Evolutionary conservation across 2,113 vertebrate species (phyloP), one percentile per base, ranked within the genome.

Genomic region (Eulemur macaco): DNA sequence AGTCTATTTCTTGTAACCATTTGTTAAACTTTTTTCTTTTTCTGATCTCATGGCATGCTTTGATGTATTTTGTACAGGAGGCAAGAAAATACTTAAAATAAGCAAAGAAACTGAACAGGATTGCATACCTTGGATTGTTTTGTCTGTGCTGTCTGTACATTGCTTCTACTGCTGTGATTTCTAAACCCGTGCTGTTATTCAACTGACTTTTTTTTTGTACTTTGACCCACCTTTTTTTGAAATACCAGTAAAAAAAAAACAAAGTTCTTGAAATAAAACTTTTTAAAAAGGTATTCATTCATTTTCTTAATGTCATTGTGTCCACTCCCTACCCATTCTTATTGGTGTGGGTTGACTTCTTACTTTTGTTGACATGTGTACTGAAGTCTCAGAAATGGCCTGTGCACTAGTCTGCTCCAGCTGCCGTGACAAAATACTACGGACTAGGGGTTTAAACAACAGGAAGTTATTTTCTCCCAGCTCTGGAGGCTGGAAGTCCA

Each of bases 211-310:
- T 99, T 99, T 99, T 99, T 99, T 99, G 99, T 99, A 99, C 99
- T 99, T 99, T 97, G 93, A 92, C 97, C 98, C 98, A 93, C 97
- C 97, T 98, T 99, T 99, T 99, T 99, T 99, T 99, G 99, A 98
- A 98, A 99, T 98, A 99, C 97, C 86, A 97, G 98, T 99, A 98
- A 97, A 25, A 63, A 98, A 98, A 98, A 98, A 98, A 98, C 98
- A 98, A 99, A 98, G 98, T 99, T 99, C 99, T 99, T 99, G 98
- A 99, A 99, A 99, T 99, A 99, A 99, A 99, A 98, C 98, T 99
- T 98, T 99, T 98, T 97, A 98, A 96, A 96, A 99, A 98, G 96
- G 96, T 92, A 96, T 74, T 89, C 50, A 1, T 27, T 84, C 50
- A 1, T 27, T 84, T 42, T 60, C 34, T 88, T 54, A 1, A 39